A percentile compares a stretch with the other conserved stretches of the same genome.
Conservation (phyloP, 2,797 vertebrate genomes). For the Xenops minutus region DNA sequence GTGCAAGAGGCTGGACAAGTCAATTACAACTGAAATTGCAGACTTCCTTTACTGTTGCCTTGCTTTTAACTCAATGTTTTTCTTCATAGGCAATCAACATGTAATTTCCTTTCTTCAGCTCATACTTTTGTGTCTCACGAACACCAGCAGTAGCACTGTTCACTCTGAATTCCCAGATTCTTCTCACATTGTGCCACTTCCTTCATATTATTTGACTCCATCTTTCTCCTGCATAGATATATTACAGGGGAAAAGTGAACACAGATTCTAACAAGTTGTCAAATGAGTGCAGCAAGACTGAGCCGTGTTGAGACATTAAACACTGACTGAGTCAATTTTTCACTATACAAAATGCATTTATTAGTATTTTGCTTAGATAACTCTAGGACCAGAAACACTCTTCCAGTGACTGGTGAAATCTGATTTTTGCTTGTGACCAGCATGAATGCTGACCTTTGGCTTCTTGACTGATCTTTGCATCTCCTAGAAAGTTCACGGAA, state of each 20-base stretch:
- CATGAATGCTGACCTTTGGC: conserved; percentile 90
- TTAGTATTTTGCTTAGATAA: conserved; percentile 39
- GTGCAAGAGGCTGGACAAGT: neutral
- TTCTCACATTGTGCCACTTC: neutral
- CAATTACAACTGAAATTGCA: conserved; percentile 24
- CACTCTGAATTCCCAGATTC: conserved; percentile 1
- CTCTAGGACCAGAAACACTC: conserved; percentile 64
- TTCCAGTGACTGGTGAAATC: conserved; percentile 80
- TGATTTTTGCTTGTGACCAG: conserved; percentile 89
- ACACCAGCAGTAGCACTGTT: neutral
- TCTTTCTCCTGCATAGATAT: neutral
- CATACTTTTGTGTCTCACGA: neutral
- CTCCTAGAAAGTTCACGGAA: conserved; percentile 88
- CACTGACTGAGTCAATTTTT: neutral
- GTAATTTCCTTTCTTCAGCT: neutral
- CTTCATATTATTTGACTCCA: conserved; percentile 6
- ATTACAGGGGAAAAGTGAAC: neutral
- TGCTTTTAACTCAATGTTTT: conserved; percentile 31
- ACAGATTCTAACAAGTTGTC: neutral
- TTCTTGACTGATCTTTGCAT: conserved; percentile 84
- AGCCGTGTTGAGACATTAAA: neutral
- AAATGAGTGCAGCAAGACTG: neutral
- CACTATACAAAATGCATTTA: neutral
- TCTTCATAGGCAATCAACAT: neutral
- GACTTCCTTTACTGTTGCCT: conserved; percentile 18